Base-by-base conservation (phyloP, 2,113 vertebrate species). In the Phodopus roborovskii region DNA sequence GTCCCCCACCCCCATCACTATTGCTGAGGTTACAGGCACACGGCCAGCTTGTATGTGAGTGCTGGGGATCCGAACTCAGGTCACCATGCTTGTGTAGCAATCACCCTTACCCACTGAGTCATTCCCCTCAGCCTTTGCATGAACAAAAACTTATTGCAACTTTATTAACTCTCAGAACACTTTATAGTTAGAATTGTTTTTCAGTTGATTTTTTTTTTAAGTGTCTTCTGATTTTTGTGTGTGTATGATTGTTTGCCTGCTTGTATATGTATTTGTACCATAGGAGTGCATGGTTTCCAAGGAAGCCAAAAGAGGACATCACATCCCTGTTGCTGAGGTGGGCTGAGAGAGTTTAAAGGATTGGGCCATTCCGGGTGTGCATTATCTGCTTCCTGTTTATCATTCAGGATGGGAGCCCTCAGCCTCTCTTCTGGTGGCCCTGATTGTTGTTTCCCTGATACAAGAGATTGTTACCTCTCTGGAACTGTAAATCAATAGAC, bases 181-280 rank as follows among this genome's bases (percentile, higher is more conserved):
- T 88, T 82, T 53, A 33, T 83, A 56, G 77, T 83, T 84, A 73
- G 71, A 90, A 56, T 84, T 90, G 15, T 19, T 75, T 90, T 88
- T 75, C 68, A 66, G 58, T 75, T 77, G 45, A 89, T 89, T 77
- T 66, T 84, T 11, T 53, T 53, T 77, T 53, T 1, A 68, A 68
- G 62, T 64, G 28, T 64, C 8, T 68, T 66, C 9, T 50, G 48
- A 28, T 11, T 66, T 66, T 66, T 12, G 4, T 68, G 11, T 68
- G 13, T 66, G 64, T 33, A 30, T 66, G 64, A 15, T 68, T 68
- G 64, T 33, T 13, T 68, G 64, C 64, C 5, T 68, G 11, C n/a
- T n/a, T n/a, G n/a, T n/a, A n/a, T 68, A 33, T 68, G 64, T 68
- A 33, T 33, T 66, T 68, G 64, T 15, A 68, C 64, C 64, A 68